Evolutionary conservation across 2,888 invertebrate species (phyloP), one percentile per base, ranked within the genome.

Genomic region (Caenorhabditis sp.): DNA sequence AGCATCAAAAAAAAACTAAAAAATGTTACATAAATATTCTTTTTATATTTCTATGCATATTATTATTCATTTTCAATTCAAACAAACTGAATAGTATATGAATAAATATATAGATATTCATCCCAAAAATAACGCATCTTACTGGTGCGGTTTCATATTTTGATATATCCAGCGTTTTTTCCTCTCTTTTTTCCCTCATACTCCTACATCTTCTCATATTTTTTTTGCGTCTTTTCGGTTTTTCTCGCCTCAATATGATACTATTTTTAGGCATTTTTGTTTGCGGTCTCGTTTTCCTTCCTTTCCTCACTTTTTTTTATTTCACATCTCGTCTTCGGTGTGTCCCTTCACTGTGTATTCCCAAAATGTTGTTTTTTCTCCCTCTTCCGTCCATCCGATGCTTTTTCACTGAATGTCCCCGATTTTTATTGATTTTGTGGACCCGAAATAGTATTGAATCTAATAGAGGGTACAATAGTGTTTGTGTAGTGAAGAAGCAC

Each of bases 231-330:
- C 12, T 43, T 43, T 43, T 43, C 43, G 51, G 23, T 51, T 19
- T 19, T 51, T 51, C 51, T 51, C 51, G 21, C 21, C 23, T 51
- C 51, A 51, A 43, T 43, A 43, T 23, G 23, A 51, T 51, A 51
- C 51, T 51, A 51, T 51, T 51, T 51, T 51, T 51, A 51, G 51
- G 51, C 21, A 23, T 19, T 51, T 23, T 51, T 51, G 51, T 51
- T 51, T 51, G 51, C 23, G 19, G 51, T 51, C 51, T 51, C 51
- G 51, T 43, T 43, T 43, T 43, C 43, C 43, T 43, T 43, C 43
- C 17, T 43, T 17, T 17, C 43, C 17, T 43, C 43, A 10, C 43
- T 43, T 43, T 43, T 17, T 17, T 49, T 8, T n/a, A n/a, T n/a
- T 49, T 49, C 49, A 4, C 49, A 49, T 51, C n/a, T 51, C 51